These are phyloP conservation scores for Leptinotarsa tumamoca DNA, from an alignment of 2,888 invertebrate species.

Conservation along the genomic window DNA sequence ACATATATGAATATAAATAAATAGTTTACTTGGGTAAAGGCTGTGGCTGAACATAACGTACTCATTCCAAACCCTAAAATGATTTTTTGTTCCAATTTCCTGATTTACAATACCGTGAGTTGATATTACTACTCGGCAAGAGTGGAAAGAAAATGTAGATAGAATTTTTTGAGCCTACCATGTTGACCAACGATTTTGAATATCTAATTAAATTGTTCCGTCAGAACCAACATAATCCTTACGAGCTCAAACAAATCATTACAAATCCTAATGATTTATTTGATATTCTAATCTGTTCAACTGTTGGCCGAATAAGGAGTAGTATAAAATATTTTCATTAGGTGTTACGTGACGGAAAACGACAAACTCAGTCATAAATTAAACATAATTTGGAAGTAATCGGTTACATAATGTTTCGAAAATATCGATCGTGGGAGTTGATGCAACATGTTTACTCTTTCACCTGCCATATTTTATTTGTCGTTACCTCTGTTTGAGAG, in stretches of 20 bases:
- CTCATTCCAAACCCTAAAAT: no score
- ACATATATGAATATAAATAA: no score
- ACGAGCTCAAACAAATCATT: constrained; percentile 2
- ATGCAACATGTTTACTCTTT: not conserved
- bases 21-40: no score
- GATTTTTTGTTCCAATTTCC: no score
- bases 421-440: constrained; percentile 4
- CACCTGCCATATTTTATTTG: not conserved
- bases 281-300: not conserved
- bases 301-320: not conserved
- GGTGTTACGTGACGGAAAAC: not conserved
- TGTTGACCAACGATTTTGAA: not conserved
- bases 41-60: no score
- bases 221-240: not conserved
- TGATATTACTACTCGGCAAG: no score
- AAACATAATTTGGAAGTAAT: not conserved
- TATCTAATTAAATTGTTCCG: not conserved
- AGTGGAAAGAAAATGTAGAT: no score
- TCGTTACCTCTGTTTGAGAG: not conserved
- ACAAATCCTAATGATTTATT: not conserved
- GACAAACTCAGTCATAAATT: not conserved
- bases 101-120: no score
- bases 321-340: not conserved
- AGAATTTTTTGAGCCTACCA: not conserved
- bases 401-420: not conserved